These are phyloP conservation scores for Invenusta paracnida DNA, from an alignment of 2,888 invertebrate species.

Conservation along the genomic window DNA sequence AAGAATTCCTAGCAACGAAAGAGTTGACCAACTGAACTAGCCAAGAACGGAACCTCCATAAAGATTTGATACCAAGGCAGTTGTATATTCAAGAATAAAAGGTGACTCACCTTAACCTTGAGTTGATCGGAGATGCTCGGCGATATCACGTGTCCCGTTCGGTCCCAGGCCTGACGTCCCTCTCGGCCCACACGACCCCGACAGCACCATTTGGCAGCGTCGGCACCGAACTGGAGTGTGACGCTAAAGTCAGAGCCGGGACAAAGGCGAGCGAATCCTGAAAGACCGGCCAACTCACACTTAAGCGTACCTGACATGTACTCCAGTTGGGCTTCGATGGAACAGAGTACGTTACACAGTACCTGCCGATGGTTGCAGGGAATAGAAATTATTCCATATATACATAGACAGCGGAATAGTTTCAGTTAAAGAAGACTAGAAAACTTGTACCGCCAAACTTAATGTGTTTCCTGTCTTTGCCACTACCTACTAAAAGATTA, in stretches of 20 bases:
- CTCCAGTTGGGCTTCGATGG: conserved; percentile 63
- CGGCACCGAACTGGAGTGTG: conserved; percentile 63
- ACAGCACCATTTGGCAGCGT: conserved; percentile 64
- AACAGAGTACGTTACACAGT: conserved; percentile 54
- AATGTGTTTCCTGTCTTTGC: too few relatives aligned
- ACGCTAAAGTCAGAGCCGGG: conserved; percentile 66
- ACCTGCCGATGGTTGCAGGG: too few relatives aligned
- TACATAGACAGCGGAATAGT: too few relatives aligned
- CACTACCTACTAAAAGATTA: too few relatives aligned
- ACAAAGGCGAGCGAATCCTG: conserved; percentile 65
- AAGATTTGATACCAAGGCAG: too few relatives aligned
- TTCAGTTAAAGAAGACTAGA: too few relatives aligned
- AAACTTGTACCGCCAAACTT: too few relatives aligned
- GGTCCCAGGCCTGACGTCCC: conserved; percentile 64
- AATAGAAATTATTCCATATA: too few relatives aligned
- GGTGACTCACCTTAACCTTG: not conserved
- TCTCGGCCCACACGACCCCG: conserved; percentile 63
- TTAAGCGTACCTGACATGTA: conserved; percentile 63
- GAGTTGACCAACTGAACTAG: too few relatives aligned
- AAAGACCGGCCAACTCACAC: conserved; percentile 64
- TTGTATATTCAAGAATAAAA: too few relatives aligned
- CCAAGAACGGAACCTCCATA: too few relatives aligned
- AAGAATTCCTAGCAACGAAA: too few relatives aligned
- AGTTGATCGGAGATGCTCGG: not conserved
- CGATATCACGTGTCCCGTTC: not conserved